These are phyloP conservation scores for Gila orcuttii DNA, from an alignment of 2,113 vertebrate species.

Conservation along the genomic window DNA sequence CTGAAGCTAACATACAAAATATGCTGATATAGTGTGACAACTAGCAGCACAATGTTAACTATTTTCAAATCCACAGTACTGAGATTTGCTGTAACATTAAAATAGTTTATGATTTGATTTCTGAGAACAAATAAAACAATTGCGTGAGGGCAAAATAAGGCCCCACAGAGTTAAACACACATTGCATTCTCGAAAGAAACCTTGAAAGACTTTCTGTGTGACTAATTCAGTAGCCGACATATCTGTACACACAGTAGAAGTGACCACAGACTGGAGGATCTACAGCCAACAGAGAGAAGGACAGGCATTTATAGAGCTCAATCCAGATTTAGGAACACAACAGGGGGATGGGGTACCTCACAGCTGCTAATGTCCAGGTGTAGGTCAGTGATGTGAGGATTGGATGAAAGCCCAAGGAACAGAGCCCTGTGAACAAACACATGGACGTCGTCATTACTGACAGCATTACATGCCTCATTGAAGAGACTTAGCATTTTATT, in stretches of 20 bases:
- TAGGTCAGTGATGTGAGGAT: constrained; percentile 85
- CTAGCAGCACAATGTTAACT: background rate
- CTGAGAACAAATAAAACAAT: background rate
- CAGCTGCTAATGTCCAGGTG: constrained; percentile 89
- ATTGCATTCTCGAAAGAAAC: background rate
- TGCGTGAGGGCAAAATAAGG: background rate
- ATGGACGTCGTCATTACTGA: background rate
- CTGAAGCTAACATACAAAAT: background rate
- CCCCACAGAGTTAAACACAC: background rate
- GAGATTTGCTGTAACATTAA: background rate
- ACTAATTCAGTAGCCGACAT: constrained; percentile 2
- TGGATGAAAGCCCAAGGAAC: constrained; percentile 86
- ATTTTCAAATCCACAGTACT: background rate
- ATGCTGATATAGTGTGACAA: background rate
- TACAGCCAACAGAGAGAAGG: constrained; percentile 1
- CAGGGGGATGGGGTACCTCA: constrained; percentile 75
- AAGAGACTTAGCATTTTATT: background rate
- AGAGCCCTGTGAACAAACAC: constrained; percentile 77
- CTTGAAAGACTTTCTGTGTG: background rate
- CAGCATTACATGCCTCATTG: background rate
- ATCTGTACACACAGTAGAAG: constrained; percentile 2
- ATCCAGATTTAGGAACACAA: constrained; percentile 9
- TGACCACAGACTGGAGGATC: background rate
- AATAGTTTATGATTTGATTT: background rate
- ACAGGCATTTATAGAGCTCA: constrained; percentile 33